These are phyloP conservation scores for Puntigrus tetrazona DNA, from an alignment of 2,113 vertebrate genomes.

Conservation along the genomic window DNA sequence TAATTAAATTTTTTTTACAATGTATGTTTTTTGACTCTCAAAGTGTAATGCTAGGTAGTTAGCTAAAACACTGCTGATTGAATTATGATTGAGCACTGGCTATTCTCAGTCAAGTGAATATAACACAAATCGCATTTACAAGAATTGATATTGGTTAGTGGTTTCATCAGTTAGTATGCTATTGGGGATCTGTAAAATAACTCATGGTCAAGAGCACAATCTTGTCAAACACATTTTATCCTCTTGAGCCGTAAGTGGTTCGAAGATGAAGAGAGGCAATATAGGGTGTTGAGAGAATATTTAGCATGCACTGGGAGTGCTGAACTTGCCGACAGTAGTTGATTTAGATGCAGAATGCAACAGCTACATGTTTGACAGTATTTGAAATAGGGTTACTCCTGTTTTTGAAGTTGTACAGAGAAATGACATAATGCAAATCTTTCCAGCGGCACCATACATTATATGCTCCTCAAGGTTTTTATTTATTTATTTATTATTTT, in stretches of 20 bases:
- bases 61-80: not conserved
- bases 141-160: not conserved
- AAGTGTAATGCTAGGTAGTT: not conserved
- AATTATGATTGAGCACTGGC: not conserved
- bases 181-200: not conserved
- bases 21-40: too few relatives aligned
- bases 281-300: not conserved
- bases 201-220: not conserved
- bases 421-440: not conserved
- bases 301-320: not conserved
- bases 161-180: not conserved
- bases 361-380: not conserved
- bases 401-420: not conserved
- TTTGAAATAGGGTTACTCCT: not conserved
- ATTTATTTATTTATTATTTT: too few relatives aligned
- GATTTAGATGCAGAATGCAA: slow-evolving; percentile 3
- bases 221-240: not conserved
- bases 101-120: not conserved
- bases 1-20: too few relatives aligned
- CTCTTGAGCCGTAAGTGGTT: not conserved
- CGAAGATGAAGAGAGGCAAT: not conserved
- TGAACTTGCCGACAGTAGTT: not conserved
- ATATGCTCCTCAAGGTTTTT: too few relatives aligned
- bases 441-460: not conserved
- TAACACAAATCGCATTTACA: not conserved